Evolutionary conservation across 2,797 vertebrate genomes (phyloP).

Genomic region (Pipistrellus nathusii): DNA sequence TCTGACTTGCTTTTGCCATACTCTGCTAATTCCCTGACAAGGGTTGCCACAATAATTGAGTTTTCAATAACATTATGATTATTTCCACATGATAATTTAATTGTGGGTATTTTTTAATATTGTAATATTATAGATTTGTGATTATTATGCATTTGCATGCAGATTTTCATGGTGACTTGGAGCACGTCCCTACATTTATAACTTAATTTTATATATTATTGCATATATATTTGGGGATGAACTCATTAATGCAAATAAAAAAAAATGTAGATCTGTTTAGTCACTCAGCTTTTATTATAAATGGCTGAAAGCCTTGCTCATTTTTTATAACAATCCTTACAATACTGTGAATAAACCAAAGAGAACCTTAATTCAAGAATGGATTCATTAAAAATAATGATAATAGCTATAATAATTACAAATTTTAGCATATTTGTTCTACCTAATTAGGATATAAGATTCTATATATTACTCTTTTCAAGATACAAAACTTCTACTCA

Average conservation of each 20-base stretch:
- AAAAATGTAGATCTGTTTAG: constrained; percentile 87
- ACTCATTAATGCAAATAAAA: constrained; percentile 91
- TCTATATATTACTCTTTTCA: constrained; percentile 83
- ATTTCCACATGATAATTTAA: constrained; percentile 99
- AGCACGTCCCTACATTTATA: constrained; percentile 98
- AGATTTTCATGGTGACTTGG: constrained; percentile 96
- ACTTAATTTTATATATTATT: constrained; percentile 99
- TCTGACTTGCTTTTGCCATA: constrained; percentile 99
- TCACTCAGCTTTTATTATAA: constrained; percentile 89
- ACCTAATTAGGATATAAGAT: constrained; percentile 85
- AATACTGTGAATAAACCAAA: constrained; percentile 86
- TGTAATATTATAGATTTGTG: constrained; percentile 99
- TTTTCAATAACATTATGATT: constrained; percentile 99
- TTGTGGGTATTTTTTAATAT: constrained; percentile 99
- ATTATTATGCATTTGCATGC: constrained; percentile 99
- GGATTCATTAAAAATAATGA: constrained; percentile 88
- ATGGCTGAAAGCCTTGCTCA: constrained; percentile 86
- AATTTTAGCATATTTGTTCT: constrained; percentile 87
- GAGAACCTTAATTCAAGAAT: constrained; percentile 87
- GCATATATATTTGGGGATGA: constrained; percentile 95
- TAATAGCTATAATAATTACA: constrained; percentile 85
- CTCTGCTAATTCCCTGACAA: constrained; percentile 99
- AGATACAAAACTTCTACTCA: constrained; percentile 72
- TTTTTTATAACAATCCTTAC: constrained; percentile 86
- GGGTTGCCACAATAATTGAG: constrained; percentile 99